Conservation (phyloP, 2,113 vertebrate species). For the Anser brachyrhynchus region DNA sequence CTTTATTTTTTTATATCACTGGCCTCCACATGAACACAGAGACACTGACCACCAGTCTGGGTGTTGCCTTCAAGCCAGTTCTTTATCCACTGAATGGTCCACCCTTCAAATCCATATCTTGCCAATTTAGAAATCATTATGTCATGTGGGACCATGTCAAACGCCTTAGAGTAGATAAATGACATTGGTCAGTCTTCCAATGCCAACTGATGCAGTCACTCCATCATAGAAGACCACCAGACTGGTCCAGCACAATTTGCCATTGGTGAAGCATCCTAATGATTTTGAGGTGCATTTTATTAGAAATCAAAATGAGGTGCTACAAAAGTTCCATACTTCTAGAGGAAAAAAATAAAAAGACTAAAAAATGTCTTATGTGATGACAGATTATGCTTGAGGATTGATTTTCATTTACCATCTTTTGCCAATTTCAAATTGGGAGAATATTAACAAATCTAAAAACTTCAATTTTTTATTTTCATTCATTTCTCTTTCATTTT, state of each 20-base stretch:
- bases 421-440: not conserved
- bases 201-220: no score
- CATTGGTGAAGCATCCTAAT: not conserved
- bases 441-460: not conserved
- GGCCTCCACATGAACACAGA: no score
- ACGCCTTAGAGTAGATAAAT: no score
- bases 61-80: no score
- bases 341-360: not conserved
- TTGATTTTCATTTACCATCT: not conserved
- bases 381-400: not conserved
- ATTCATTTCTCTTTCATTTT: fast-evolving
- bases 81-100: no score
- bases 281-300: not conserved
- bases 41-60: no score
- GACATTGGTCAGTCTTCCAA: no score
- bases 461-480: not conserved
- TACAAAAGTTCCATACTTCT: not conserved
- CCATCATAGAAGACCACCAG: no score
- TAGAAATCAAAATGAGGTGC: not conserved
- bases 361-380: not conserved
- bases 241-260: no score
- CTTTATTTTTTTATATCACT: not conserved
- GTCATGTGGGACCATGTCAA: no score
- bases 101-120: no score
- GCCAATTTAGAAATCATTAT: no score